Evolutionary conservation across 2,797 vertebrate species (phyloP).

Genomic region (Erpetoichthys calabaricus): DNA sequence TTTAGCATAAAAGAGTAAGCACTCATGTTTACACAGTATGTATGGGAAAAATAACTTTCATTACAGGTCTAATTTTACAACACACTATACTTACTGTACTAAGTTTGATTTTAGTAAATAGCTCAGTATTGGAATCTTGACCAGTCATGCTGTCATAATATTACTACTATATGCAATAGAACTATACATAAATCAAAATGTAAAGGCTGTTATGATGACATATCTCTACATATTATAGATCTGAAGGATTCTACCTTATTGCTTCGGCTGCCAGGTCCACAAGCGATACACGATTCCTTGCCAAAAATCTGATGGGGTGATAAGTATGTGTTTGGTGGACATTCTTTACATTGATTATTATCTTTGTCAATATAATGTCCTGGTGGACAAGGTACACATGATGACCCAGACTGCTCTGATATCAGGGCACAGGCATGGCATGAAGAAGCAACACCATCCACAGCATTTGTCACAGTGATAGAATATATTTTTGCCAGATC

Average conservation of each 20-base stretch:
- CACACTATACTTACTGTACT: no score
- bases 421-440: slow-evolving; percentile 81
- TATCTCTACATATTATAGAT: no score
- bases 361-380: slow-evolving; percentile 79
- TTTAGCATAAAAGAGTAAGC: no score
- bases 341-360: slow-evolving; percentile 75
- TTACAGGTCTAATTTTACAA: no score
- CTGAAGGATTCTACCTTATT: slow-evolving; percentile 55
- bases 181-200: no score
- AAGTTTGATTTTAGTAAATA: no score
- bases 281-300: slow-evolving; percentile 65
- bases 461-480: slow-evolving; percentile 68
- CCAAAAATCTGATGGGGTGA: slow-evolving; percentile 64
- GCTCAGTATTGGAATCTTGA: no score
- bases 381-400: slow-evolving; percentile 78
- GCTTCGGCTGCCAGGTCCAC: slow-evolving; percentile 79
- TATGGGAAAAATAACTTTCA: no score
- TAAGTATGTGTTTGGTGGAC: slow-evolving; percentile 71
- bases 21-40: no score
- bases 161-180: no score
- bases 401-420: slow-evolving; percentile 55
- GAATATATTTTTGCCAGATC: slow-evolving; percentile 85
- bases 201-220: no score
- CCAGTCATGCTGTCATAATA: no score
- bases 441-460: slow-evolving; percentile 70